A percentile compares a stretch with the other conserved stretches of the same genome.
Evolutionary conservation across 2,797 vertebrate species (phyloP).

Genomic region (Alfaro cultratus): DNA sequence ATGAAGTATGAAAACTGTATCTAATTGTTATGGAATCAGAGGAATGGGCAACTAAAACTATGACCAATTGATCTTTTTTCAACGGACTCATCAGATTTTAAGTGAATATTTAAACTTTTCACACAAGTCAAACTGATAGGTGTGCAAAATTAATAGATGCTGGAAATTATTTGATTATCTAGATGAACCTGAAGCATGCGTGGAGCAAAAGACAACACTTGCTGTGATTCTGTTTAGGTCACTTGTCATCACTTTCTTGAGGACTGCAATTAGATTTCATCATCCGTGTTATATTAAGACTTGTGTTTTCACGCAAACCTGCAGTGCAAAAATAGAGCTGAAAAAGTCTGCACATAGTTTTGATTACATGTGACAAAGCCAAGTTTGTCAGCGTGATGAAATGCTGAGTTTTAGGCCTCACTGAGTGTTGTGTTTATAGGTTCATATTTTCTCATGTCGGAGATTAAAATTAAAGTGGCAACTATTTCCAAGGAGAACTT

Average conservation of each 20-base stretch:
- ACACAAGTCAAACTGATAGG: neutral
- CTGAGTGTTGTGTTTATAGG: constrained; percentile 39
- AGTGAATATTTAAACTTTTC: neutral
- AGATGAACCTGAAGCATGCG: neutral
- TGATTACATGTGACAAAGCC: constrained; percentile 23
- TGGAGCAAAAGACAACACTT: neutral
- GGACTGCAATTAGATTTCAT: constrained; percentile 3
- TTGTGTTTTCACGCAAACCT: constrained; percentile 15
- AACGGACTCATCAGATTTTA: neutral
- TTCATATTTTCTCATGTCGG: constrained; percentile 45
- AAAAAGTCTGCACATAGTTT: neutral
- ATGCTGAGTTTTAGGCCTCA: constrained; percentile 29
- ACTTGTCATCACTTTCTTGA: neutral
- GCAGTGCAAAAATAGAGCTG: neutral
- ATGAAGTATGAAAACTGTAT: neutral
- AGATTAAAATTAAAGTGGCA: constrained; percentile 61
- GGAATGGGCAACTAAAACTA: neutral
- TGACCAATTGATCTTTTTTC: neutral
- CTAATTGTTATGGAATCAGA: neutral
- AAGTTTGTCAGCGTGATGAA: constrained; percentile 38
- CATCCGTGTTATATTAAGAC: neutral
- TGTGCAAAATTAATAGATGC: neutral
- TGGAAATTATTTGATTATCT: neutral
- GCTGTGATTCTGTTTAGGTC: neutral
- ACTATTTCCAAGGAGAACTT: constrained; percentile 62